These are phyloP conservation scores for Pseudomyrmex concolor DNA, from an alignment of 1,140 invertebrate species.

Conservation along the genomic window DNA sequence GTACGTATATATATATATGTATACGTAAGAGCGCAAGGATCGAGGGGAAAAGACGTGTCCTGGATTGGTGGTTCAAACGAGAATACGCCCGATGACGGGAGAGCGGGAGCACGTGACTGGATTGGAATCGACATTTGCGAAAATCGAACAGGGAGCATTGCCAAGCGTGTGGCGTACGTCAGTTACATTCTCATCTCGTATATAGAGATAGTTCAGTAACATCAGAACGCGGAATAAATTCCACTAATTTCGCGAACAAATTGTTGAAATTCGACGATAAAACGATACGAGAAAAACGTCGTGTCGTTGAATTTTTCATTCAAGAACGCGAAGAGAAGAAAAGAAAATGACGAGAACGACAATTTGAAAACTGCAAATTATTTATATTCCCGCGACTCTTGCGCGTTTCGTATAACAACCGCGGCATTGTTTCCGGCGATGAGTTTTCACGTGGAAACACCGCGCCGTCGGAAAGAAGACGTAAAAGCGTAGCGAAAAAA, in stretches of 20 bases:
- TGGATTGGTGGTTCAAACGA: slow-evolving; percentile 13
- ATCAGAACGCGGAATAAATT: background rate
- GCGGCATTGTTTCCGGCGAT: background rate
- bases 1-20: too few species aligned
- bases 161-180: slow-evolving; percentile 35
- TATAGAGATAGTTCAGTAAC: slow-evolving; percentile 42
- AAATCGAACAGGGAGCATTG: slow-evolving; percentile 44
- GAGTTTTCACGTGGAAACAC: background rate
- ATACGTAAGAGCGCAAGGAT: slow-evolving; percentile 2
- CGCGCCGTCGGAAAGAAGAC: background rate
- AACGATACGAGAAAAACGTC: background rate
- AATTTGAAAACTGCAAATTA: background rate
- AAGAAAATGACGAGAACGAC: too few species aligned
- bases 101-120: slow-evolving; percentile 25
- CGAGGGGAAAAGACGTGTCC: background rate
- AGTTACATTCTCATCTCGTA: slow-evolving; percentile 14
- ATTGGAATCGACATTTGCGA: slow-evolving; percentile 51
- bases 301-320: background rate
- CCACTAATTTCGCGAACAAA: slow-evolving; percentile 30
- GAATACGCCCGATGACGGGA: background rate
- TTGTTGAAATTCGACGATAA: slow-evolving; percentile 17
- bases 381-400: too few species aligned
- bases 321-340: background rate
- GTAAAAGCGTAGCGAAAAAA: background rate
- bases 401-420: background rate